Evolutionary conservation across 2,888 invertebrate genomes (phyloP).

Genomic region (Caenorhabditis sulstoni): DNA sequence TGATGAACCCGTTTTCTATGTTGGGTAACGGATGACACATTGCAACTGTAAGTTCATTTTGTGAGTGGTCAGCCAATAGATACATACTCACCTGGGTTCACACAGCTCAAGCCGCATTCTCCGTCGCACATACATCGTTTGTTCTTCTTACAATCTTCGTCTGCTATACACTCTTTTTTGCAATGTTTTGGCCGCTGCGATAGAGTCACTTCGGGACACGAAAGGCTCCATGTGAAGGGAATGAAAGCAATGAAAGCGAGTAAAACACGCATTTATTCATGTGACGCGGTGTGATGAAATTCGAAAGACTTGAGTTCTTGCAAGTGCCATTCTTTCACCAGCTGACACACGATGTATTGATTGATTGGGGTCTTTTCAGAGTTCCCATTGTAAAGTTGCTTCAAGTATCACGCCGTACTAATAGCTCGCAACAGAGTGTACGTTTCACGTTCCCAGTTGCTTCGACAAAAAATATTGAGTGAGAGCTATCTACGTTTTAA

Average conservation of each 20-base stretch:
- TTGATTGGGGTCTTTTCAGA: slow-evolving; percentile 56
- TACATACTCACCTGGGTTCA: slow-evolving; percentile 89
- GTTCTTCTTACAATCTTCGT: slow-evolving; percentile 93
- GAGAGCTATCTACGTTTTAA: no score
- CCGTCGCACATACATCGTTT: slow-evolving; percentile 95
- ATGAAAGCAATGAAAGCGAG: slow-evolving; percentile 9
- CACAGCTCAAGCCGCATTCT: slow-evolving; percentile 94
- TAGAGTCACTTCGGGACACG: slow-evolving; percentile 51
- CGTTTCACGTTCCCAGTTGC: no score
- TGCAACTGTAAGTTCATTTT: slow-evolving; percentile 72
- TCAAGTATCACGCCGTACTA: slow-evolving; percentile 23
- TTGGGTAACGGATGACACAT: slow-evolving; percentile 80
- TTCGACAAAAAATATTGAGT: no score
- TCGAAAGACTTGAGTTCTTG: slow-evolving; percentile 53
- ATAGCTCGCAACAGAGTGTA: not conserved
- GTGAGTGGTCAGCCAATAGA: not conserved
- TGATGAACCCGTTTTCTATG: slow-evolving; percentile 80
- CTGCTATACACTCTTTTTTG: slow-evolving; percentile 86
- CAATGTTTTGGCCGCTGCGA: slow-evolving; percentile 60
- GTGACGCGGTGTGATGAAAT: slow-evolving; percentile 37
- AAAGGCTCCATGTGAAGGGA: slow-evolving; percentile 10
- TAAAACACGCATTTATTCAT: slow-evolving; percentile 49
- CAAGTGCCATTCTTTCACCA: slow-evolving; percentile 55
- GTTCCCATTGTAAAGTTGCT: slow-evolving; percentile 56
- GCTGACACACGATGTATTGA: slow-evolving; percentile 59